Conservation (phyloP, 1,140 invertebrate species). For the Leptopilina boulardi region DNA sequence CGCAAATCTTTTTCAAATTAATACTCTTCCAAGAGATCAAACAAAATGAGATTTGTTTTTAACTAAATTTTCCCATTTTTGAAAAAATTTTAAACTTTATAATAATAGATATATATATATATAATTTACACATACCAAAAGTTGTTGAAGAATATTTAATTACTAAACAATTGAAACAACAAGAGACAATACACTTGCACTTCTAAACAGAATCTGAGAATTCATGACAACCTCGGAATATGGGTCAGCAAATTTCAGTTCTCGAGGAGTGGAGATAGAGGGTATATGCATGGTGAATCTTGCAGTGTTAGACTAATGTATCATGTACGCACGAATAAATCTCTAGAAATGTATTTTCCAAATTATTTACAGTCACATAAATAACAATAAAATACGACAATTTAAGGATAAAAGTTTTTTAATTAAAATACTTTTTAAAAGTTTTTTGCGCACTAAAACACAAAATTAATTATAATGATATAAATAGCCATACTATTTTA, state of each 20-base stretch:
- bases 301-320: conserved; percentile 24
- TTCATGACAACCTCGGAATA: conserved; percentile 24
- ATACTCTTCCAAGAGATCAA: neutral
- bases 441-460: too few relatives aligned
- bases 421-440: too few relatives aligned
- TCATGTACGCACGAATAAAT: conserved; percentile 12
- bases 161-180: neutral
- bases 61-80: too few relatives aligned
- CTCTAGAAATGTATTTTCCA: neutral
- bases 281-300: conserved; percentile 10
- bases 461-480: too few relatives aligned
- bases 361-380: neutral
- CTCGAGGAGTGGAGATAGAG: conserved; percentile 19
- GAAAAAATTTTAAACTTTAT: too few relatives aligned
- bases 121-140: too few relatives aligned
- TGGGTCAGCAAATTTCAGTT: conserved; percentile 22
- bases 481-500: too few relatives aligned
- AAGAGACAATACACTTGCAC: neutral
- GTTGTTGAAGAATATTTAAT: too few relatives aligned
- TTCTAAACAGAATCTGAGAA: conserved; percentile 22
- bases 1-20: neutral
- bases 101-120: too few relatives aligned
- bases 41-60: too few relatives aligned
- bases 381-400: neutral
- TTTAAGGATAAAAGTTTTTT: neutral